Conservation (phyloP, 2,797 vertebrate genomes). For the Phalanger gymnotis region DNA sequence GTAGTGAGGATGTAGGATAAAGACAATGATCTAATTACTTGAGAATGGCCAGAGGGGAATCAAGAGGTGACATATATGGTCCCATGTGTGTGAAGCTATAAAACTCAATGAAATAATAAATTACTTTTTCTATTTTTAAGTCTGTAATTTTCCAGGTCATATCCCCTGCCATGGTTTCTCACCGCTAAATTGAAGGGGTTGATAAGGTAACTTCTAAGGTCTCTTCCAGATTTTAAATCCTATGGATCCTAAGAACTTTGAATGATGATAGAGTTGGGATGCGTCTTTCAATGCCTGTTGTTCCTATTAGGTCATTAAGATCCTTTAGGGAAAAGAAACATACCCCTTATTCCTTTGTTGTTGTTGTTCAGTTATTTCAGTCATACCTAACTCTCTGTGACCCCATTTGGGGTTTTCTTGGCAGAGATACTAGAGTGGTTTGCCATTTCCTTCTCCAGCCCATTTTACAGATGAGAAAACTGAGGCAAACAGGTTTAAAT, state of each 20-base stretch:
- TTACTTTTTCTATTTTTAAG: neutral
- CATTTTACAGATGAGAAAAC: too few relatives aligned
- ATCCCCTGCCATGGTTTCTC: neutral
- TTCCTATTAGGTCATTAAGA: neutral
- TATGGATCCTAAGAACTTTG: neutral
- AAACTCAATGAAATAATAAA: neutral
- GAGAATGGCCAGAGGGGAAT: neutral
- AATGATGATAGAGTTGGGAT: neutral
- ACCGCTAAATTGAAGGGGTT: neutral
- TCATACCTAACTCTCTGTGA: neutral
- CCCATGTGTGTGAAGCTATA: neutral
- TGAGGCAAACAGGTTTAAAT: too few relatives aligned
- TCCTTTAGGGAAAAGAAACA: neutral
- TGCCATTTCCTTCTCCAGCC: too few relatives aligned
- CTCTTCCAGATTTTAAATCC: neutral
- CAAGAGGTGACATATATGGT: neutral
- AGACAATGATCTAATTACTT: neutral
- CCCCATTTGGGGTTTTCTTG: neutral
- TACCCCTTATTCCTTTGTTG: neutral
- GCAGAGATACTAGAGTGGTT: neutral
- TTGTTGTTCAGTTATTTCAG: neutral
- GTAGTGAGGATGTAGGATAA: neutral
- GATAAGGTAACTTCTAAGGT: neutral
- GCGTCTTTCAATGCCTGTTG: neutral
- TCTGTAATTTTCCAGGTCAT: neutral